phyloP scores from a whole-genome alignment of 2,888 invertebrate genomes.

The Schrankia costaestrigalis region DNA sequence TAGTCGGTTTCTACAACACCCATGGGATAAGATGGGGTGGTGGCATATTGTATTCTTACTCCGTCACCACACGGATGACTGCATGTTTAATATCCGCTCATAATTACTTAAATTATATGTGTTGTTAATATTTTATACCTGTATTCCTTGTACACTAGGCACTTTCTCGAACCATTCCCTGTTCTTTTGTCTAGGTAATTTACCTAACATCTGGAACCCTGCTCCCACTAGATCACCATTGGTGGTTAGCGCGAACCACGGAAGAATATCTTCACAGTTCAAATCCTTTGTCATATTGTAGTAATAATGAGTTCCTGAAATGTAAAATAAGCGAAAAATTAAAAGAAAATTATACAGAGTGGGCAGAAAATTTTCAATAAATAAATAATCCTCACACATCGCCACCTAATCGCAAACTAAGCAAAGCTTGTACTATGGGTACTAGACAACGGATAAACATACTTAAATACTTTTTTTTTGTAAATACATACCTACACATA shows the following conservation, averaged over 20 bases:
- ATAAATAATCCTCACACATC: not conserved
- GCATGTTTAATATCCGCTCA: too few relatives aligned
- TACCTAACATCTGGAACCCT: slow-evolving; percentile 47
- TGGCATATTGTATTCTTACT: too few relatives aligned
- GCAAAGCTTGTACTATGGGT: too few relatives aligned
- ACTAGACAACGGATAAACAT: too few relatives aligned
- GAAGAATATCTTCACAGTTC: slow-evolving; percentile 43
- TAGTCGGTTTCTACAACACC: too few relatives aligned
- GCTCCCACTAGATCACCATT: slow-evolving; percentile 46
- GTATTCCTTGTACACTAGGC: slow-evolving; percentile 17
- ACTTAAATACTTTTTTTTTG: too few relatives aligned
- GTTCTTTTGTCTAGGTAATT: slow-evolving; percentile 19
- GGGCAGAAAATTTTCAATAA: not conserved
- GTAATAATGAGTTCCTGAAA: slow-evolving; percentile 45
- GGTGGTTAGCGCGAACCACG: slow-evolving; percentile 47
- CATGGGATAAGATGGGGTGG: too few relatives aligned
- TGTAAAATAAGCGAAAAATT: not conserved
- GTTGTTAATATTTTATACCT: slow-evolving; percentile 11
- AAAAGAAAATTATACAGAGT: too few relatives aligned
- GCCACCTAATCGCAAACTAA: too few relatives aligned
- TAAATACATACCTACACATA: not conserved
- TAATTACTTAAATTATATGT: not conserved
- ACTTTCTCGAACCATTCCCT: slow-evolving; percentile 42
- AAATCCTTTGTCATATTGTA: slow-evolving; percentile 45
- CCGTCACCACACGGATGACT: too few relatives aligned